Percentiles rank a stretch among this genome's conserved stretches.
These are phyloP conservation scores for Pediacus dermestoides DNA, from an alignment of 2,888 invertebrate species.

Conservation along the genomic window DNA sequence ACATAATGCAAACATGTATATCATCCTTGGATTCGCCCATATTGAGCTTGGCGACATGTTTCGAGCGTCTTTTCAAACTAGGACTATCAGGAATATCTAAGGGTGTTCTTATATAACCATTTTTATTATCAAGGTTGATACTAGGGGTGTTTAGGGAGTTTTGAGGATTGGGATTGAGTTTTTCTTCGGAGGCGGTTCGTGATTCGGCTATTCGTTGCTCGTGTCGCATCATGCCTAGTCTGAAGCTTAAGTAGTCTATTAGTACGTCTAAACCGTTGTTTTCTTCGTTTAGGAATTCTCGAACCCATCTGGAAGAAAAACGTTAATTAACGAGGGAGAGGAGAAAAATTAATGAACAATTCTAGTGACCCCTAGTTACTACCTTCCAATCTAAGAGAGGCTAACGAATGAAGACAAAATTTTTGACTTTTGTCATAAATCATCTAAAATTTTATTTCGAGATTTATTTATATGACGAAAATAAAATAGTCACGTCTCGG, in stretches of 20 bases:
- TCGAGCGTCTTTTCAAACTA: conserved; percentile 67
- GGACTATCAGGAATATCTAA: conserved; percentile 64
- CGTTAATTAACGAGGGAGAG: too few species aligned
- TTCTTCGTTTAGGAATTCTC: conserved; percentile 93
- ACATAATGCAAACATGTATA: conserved; percentile 99
- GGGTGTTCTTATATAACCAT: conserved; percentile 50
- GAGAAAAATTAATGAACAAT: too few species aligned
- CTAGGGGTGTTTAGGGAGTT: conserved; percentile 39
- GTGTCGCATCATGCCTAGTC: conserved; percentile 90
- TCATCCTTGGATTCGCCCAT: conserved; percentile 97
- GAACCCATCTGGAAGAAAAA: conserved; percentile 80
- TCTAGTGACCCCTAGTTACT: too few species aligned
- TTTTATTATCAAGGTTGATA: conserved; percentile 27
- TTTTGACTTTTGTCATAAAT: too few species aligned
- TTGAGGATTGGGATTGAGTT: conserved; percentile 55
- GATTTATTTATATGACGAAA: too few species aligned
- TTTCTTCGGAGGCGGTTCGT: conserved; percentile 73
- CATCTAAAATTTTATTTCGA: conserved; percentile 3
- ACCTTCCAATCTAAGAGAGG: too few species aligned
- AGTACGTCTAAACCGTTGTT: conserved; percentile 95
- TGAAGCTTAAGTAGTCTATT: conserved; percentile 95
- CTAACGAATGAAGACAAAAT: too few species aligned
- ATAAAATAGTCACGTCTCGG: too few species aligned
- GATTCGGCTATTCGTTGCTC: conserved; percentile 79
- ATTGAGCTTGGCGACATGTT: conserved; percentile 84